phyloP scores from a whole-genome alignment of 2,888 invertebrate species.

The Digitonthophagus gazella region DNA sequence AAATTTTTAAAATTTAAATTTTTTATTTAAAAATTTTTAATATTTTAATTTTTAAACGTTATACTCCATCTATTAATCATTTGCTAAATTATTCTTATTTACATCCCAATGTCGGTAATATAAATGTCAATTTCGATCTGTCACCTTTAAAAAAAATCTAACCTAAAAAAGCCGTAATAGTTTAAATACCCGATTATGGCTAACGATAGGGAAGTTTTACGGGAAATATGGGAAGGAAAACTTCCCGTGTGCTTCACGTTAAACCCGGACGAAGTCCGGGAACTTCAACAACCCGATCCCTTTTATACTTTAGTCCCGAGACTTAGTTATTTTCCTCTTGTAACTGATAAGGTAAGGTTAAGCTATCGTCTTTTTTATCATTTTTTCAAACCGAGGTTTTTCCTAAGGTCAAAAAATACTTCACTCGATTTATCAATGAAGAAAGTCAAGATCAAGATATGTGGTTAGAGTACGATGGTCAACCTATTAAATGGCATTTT shows the following conservation, averaged over 20 bases:
- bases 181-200: conserved; percentile 63
- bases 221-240: conserved; percentile 80
- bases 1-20: neutral
- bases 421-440: conserved; percentile 75
- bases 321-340: conserved; percentile 90
- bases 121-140: neutral
- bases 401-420: conserved; percentile 81
- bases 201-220: conserved; percentile 89
- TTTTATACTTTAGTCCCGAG: conserved; percentile 92
- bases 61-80: neutral
- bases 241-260: conserved; percentile 91
- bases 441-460: conserved; percentile 83
- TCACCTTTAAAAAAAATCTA: neutral
- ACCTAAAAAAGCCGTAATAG: neutral
- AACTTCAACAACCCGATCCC: conserved; percentile 87
- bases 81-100: neutral
- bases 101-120: neutral
- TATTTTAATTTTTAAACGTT: neutral
- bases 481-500: conserved; percentile 86
- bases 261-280: conserved; percentile 83
- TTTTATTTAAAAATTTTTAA: neutral
- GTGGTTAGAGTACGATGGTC: conserved; percentile 93
- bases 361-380: conserved; percentile 16
- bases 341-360: conserved; percentile 90
- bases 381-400: neutral